These are phyloP conservation scores for Papilio elwesi DNA, from an alignment of 2,888 invertebrate species.

Conservation along the genomic window DNA sequence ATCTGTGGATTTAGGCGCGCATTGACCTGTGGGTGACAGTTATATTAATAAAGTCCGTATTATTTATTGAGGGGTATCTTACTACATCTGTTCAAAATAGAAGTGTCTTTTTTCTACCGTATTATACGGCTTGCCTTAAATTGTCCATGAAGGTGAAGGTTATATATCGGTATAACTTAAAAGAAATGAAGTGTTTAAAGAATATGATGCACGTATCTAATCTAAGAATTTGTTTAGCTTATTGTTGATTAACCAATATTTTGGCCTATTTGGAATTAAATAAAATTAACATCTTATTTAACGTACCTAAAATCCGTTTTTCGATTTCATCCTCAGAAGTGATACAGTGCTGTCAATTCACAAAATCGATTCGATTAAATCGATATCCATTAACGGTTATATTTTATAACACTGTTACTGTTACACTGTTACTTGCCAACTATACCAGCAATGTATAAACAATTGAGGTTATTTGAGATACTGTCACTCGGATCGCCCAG, in stretches of 20 bases:
- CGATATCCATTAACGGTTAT: constrained; percentile 31
- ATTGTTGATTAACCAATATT: too few relatives aligned
- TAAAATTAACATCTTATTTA: background rate
- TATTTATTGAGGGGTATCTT: constrained; percentile 28
- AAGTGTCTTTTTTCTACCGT: background rate
- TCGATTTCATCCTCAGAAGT: background rate
- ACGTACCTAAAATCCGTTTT: constrained; percentile 25
- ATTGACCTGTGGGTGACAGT: constrained; percentile 36
- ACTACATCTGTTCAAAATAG: constrained; percentile 15
- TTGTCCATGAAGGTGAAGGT: constrained; percentile 5
- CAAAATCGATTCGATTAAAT: constrained; percentile 39
- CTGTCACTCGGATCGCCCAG: constrained; percentile 62
- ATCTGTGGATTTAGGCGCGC: constrained; percentile 24
- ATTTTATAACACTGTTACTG: constrained; percentile 25
- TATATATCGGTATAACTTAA: background rate
- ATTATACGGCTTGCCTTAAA: background rate
- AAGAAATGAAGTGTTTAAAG: background rate
- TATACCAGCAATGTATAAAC: constrained; percentile 31
- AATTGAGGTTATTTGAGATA: constrained; percentile 37
- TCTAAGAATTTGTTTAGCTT: too few relatives aligned
- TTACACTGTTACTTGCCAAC: constrained; percentile 50
- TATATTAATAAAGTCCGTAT: constrained; percentile 12
- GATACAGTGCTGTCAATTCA: constrained; percentile 9
- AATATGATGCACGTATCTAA: background rate
- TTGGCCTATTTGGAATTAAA: background rate